Conservation (phyloP, 2,888 invertebrate species). For the Barypeithes pellucidus region DNA sequence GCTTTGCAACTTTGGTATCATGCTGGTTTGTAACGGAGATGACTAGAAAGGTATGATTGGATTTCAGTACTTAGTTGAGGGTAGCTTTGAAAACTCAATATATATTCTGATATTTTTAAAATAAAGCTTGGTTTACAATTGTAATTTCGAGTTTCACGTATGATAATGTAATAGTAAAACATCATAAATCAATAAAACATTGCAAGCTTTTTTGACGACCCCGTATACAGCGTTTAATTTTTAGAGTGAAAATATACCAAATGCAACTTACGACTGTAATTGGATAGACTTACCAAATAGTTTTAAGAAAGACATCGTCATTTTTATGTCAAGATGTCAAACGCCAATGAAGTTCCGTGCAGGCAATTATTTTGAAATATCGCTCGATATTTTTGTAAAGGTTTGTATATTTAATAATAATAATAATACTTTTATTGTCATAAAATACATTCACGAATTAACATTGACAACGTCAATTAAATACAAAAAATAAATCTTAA, state of each 20-base stretch:
- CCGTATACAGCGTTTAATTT: too few species aligned
- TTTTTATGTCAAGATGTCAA: constrained; percentile 41
- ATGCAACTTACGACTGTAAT: constrained; percentile 44
- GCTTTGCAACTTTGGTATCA: constrained; percentile 51
- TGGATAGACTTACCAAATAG: constrained; percentile 37
- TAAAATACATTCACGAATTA: too few species aligned
- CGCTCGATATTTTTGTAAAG: constrained; percentile 38
- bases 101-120: too few species aligned
- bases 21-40: constrained; percentile 57
- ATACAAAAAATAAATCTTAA: too few species aligned
- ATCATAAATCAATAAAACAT: not conserved
- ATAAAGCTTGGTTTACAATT: too few species aligned
- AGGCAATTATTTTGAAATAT: constrained; percentile 49
- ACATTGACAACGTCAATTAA: too few species aligned
- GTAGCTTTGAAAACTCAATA: too few species aligned
- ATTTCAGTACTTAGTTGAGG: too few species aligned
- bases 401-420: not conserved
- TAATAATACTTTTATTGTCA: too few species aligned
- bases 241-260: constrained; percentile 53
- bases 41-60: constrained; percentile 47
- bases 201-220: too few species aligned
- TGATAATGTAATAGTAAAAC: too few species aligned
- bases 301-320: constrained; percentile 22
- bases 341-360: constrained; percentile 48
- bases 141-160: too few species aligned